phyloP scores from a whole-genome alignment of 2,888 invertebrate genomes.

The Mimumesa dahlbomi region DNA sequence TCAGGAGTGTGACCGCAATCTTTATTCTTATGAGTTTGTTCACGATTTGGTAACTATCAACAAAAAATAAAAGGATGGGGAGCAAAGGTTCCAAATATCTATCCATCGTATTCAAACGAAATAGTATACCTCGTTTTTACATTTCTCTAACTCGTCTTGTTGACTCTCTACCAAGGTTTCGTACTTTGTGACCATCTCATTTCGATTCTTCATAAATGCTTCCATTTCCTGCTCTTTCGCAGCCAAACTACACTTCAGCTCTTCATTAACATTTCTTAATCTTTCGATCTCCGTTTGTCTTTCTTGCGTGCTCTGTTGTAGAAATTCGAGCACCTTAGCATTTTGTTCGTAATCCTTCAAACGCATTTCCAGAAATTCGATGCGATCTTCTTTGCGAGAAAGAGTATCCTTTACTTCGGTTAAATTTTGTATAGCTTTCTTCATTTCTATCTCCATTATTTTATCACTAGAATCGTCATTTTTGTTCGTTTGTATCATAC shows the following conservation, averaged over 20 bases:
- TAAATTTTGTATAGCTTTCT: constrained; percentile 63
- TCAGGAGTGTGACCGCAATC: constrained; percentile 54
- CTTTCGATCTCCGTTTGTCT: constrained; percentile 62
- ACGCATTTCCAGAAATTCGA: constrained; percentile 52
- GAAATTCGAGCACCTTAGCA: constrained; percentile 37
- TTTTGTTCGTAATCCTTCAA: constrained; percentile 51
- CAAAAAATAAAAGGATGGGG: too few relatives aligned
- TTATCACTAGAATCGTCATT: constrained; percentile 31
- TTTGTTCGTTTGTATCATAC: constrained; percentile 57
- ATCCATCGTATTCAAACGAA: too few relatives aligned
- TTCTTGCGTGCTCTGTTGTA: constrained; percentile 54
- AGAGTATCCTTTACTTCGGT: constrained; percentile 49
- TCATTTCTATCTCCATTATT: constrained; percentile 68
- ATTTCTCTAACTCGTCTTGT: constrained; percentile 67
- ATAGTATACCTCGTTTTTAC: constrained; percentile 67
- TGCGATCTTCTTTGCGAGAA: constrained; percentile 35
- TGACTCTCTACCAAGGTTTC: constrained; percentile 67
- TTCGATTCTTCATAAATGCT: constrained; percentile 68
- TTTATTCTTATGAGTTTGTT: constrained; percentile 15
- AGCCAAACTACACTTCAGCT: constrained; percentile 54
- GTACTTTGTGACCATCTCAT: constrained; percentile 67
- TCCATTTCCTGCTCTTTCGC: constrained; percentile 70
- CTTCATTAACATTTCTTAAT: constrained; percentile 57
- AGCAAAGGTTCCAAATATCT: too few relatives aligned
- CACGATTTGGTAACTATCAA: constrained; percentile 21